Base-by-base conservation (phyloP, 2,888 invertebrate genomes). In the Cabera pusaria region DNA sequence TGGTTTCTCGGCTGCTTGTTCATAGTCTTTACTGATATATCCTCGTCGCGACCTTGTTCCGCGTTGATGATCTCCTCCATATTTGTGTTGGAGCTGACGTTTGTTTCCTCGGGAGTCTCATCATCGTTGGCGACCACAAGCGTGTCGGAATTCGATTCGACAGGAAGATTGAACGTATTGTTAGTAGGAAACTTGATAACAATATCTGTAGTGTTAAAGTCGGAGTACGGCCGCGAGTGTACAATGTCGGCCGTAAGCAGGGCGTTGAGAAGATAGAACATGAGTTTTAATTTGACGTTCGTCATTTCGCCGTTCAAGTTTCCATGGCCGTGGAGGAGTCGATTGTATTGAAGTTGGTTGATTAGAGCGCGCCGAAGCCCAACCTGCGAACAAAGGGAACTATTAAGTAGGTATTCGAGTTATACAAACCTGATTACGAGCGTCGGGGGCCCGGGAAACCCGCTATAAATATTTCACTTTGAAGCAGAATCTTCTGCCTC, bases 221-320 rank as follows among this genome's bases (percentile, higher is more conserved):
- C 48, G 1, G 81, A 74, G 44, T 82, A 78, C 0, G 87, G 88
- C 11, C 86, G 60, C 1, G 83, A 75, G 35, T 82, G 71, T 1
- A 84, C 76, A 41, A 84, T 72, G 43, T 86, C 84, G 0, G 78
- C 80, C 4, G 82, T 75, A 10, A 86, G 49, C 6, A 87, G 66
- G 5, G 76, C 72, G 44, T 82, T 84, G 2, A 88, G 56, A 6
- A 87, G 70, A 49, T 72, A 86, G 49, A 82, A 86, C 78, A 87
- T 82, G 8, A 86, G 70, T 72, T 88, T 88, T 72, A 88, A 77
- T 61, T 86, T 87, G 5, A 88, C 85, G 70, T 86, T 87, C 31
- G 88, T 87, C 88, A 88, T 88, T 63, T 67, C 66, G 26, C 19
- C 16, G 44, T 24, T 59, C 54, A 74, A 58, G 62, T 56, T 46